phyloP scores from a whole-genome alignment of 2,797 vertebrate genomes.

The Anniella stebbinsi region DNA sequence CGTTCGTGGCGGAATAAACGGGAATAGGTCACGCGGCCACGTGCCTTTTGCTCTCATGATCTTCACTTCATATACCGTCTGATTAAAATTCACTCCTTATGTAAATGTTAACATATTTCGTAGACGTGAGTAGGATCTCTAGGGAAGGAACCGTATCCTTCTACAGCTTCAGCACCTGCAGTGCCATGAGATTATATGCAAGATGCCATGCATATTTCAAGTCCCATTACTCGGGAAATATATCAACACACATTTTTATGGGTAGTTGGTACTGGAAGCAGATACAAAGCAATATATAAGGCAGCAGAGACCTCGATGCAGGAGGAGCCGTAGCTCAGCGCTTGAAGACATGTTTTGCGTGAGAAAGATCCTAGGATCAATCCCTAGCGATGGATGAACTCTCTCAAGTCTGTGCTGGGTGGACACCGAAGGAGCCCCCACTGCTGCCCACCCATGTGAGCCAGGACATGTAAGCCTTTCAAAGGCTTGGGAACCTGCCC shows the following conservation, averaged over 20 bases:
- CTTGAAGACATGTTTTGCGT: neutral
- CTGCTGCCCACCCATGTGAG: no score
- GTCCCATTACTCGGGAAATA: neutral
- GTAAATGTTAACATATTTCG: constrained; percentile 19
- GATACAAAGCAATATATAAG: neutral
- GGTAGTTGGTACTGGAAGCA: neutral
- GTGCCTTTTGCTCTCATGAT: neutral
- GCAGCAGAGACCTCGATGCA: accelerated
- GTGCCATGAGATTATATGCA: neutral
- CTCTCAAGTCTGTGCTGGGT: no score
- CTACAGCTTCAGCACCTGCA: neutral
- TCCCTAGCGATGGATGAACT: no score
- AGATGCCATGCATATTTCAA: neutral
- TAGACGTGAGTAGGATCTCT: neutral
- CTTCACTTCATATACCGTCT: neutral
- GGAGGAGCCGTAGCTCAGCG: neutral
- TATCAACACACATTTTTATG: constrained; percentile 1
- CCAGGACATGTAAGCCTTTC: no score
- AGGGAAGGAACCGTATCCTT: neutral
- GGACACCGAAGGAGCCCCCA: no score
- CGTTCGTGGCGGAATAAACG: neutral
- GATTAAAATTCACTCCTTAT: constrained; percentile 1
- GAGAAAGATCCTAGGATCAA: neutral
- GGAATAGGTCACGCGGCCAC: neutral
- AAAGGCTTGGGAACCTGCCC: no score